Evolutionary conservation across 2,797 vertebrate species (phyloP), one percentile per base, ranked within the genome.

Genomic region (Anguilla obscura): DNA sequence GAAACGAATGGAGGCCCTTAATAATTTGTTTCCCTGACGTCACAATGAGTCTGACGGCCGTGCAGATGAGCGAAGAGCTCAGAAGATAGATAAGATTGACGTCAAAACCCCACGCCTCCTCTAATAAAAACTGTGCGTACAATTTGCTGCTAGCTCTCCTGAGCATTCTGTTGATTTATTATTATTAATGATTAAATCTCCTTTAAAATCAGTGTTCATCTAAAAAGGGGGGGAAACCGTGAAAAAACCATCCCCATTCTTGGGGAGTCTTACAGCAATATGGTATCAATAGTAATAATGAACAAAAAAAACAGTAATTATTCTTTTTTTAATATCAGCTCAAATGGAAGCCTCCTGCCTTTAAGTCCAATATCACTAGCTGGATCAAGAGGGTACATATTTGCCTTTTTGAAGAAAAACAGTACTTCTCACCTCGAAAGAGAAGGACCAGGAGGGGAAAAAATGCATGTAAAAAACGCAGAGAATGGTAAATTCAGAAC

Each of bases 311-410:
- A 0, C 3, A 56, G 9, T 16, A 56, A 56, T 56, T 56, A 56
- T 56, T 56, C 14, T 60, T 24, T 60, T 85, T 95, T 96, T 96
- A 96, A 96, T 96, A 96, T 95, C 91, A 95, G 94, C 94, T 95
- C 96, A 95, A 66, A 66, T 95, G 94, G 93, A 96, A 96, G 95
- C 95, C 95, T 66, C n/a, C 95, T 94, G 95, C 95, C 94, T 93
- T 95, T 94, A 93, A 94, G 94, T 95, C 96, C 94, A 95, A 95
- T 94, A 94, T 92, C 95, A 95, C 94, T 95, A 95, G 94, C 93
- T 95, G 94, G 94, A 95, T 96, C 94, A 95, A 94, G 93, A 95
- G 93, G 94, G 93, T 95, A 95, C 94, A 94, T 1, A 21, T 95
- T 94, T 93, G 93, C 30, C 10, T 74, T 74, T 74, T 24, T 45